These are phyloP conservation scores for Myathropa florea DNA, from an alignment of 2,888 invertebrate species.

Conservation along the genomic window DNA sequence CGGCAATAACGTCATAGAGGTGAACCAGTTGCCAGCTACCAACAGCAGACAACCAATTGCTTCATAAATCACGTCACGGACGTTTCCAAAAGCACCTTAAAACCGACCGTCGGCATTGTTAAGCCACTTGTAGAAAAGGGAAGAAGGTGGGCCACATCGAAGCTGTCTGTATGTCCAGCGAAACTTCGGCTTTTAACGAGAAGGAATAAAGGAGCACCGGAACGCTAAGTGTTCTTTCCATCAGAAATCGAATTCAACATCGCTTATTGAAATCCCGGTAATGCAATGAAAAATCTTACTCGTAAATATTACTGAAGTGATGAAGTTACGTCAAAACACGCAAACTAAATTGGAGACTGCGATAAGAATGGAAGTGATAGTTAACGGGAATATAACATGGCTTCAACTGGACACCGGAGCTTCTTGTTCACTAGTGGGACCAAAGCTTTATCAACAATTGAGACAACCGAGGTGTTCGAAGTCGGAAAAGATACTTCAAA, in stretches of 20 bases:
- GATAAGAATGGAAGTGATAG: background rate
- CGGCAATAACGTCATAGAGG: background rate
- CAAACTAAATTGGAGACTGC: background rate
- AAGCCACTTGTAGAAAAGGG: background rate
- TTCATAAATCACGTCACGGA: background rate
- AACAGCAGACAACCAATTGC: background rate
- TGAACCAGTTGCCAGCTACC: background rate
- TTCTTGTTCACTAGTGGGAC: conserved; percentile 6
- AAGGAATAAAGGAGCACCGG: background rate
- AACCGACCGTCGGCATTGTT: conserved; percentile 3
- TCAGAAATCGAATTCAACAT: background rate
- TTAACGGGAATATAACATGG: background rate
- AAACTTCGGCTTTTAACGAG: background rate
- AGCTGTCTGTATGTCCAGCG: background rate
- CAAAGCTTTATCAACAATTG: conserved; percentile 7
- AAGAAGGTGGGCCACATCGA: background rate
- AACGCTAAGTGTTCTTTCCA: background rate
- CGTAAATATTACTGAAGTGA: background rate
- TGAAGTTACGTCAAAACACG: background rate
- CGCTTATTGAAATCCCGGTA: background rate
- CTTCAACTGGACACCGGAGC: background rate
- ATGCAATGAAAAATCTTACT: background rate
- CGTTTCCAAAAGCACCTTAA: background rate
- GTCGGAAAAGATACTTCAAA: conserved; percentile 1
- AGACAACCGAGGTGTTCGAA: conserved; percentile 5